A percentile compares a stretch with the other conserved stretches of the same genome.
These are phyloP conservation scores for Caracal caracal DNA, from an alignment of 2,113 vertebrate genomes.

Conservation along the genomic window DNA sequence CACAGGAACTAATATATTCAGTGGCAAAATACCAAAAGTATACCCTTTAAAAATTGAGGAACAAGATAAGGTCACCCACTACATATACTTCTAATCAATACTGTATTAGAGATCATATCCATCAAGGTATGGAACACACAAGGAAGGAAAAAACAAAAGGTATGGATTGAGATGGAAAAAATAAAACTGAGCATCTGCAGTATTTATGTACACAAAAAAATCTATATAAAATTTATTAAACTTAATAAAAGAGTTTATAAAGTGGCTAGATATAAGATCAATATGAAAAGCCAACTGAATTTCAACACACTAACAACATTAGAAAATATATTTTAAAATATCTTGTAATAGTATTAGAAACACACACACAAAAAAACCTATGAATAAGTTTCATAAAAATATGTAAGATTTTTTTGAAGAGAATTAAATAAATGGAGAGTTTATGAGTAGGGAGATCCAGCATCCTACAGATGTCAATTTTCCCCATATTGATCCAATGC, in stretches of 20 bases:
- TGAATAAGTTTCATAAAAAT: not conserved
- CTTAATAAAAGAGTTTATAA: constrained; percentile 2
- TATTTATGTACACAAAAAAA: not conserved
- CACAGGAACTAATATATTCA: not conserved
- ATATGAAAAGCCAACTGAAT: constrained; percentile 5
- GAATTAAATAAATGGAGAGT: constrained; percentile 20
- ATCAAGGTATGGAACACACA: not conserved
- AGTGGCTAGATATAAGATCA: not conserved
- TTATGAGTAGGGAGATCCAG: not conserved
- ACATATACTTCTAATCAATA: not conserved
- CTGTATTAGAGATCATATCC: not conserved
- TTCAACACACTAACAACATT: not conserved
- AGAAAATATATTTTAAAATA: not conserved
- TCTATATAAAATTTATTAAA: not conserved
- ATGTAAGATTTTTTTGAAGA: not conserved
- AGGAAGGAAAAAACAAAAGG: not conserved
- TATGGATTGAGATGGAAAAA: not conserved
- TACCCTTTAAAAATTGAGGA: not conserved
- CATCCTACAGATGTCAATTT: not conserved
- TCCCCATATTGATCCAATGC: not conserved
- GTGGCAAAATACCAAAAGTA: constrained; percentile 11
- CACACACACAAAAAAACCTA: not conserved
- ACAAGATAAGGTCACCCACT: not conserved
- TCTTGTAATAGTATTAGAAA: not conserved
- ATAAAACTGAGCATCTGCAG: not conserved